Base-by-base conservation (phyloP, 53 echinoderm and acorn worm genomes). In the Pentamera pediparva region DNA sequence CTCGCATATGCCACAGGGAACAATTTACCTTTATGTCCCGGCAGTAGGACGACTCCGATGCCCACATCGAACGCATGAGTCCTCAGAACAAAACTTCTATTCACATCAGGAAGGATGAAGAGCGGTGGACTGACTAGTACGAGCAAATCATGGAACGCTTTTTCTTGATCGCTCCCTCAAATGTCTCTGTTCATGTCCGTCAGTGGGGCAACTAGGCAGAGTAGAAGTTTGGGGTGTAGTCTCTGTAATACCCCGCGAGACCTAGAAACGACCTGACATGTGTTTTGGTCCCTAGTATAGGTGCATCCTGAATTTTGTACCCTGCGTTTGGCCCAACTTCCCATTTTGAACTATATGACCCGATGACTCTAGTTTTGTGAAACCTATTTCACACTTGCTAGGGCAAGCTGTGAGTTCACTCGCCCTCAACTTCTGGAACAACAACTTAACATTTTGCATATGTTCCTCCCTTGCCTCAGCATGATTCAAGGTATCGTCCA, bases 401-500 rank as follows among this genome's bases (percentile, higher is more conserved):
- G 87, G 82, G 9, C 45, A 43, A 37, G 63, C 85, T 2, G 79
- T 62, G 24, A 85, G 40, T n/a, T 74, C 70, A 0, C 47, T 65
- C 17, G 47, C 54, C 5, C 62, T 74, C 65, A 82, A 74, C 22
- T 75, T 62, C 3, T 60, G 27, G 4, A 75, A 53, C n/a, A 86
- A 65, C 32, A 20, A 41, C 73, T 25, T 13, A 28, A 86, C 37
- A 17, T 48, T 39, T 18, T 54, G n/a, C 8, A 88, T 20, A 33
- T 83, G 83, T 27, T 88, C 83, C 32, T 88, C 83, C 61, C 59
- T 76, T 32, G 61, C 62, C 27, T 75, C 10, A 18, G 79, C 83
- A 62, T 88, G 80, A 17, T 83, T 71, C 15, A 88, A 49, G 22
- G 78, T 82, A 56, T 88, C 84, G 56, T 84, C 77, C 1, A 80